Evolutionary conservation across 2,888 invertebrate genomes (phyloP), one percentile per base, ranked within the genome.

Genomic region (Drosophila neoperkinsi): DNA sequence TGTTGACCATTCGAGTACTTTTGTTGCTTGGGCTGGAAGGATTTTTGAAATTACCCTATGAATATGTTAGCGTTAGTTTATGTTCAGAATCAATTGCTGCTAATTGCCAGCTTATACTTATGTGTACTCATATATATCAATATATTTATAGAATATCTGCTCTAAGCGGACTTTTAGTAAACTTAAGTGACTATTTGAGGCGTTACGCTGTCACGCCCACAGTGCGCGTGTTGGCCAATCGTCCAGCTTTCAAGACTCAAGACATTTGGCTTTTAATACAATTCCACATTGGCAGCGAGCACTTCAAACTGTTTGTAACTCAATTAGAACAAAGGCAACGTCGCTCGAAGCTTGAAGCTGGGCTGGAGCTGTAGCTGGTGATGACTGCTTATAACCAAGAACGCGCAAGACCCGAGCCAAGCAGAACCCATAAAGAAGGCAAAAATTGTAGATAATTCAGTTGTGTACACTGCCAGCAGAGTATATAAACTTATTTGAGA

Each of bases 381-480:
- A 50, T 71, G 60, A 41, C n/a, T 63, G 65, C 56, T 73, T 74
- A 60, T 46, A 52, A 31, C 30, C 58, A 49, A 66, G 58, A 46
- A 60, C 34, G 63, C 36, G 53, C 60, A 46, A 38, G 43, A 63
- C 36, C n/a, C 61, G 43, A 63, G 55, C 41, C 55, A 53, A 55
- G 70, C 53, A 74, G 33, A 56, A 51, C 57, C 74, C 61, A 82
- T 70, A 75, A 75, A 74, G 69, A 76, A 75, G 68, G 84, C 74
- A 90, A 88, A 90, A 90, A 90, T 80, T 58, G 77, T 76, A 80
- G 91, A 81, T 88, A 88, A 88, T 90, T 88, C 90, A 88, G 81
- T 90, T 90, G 84, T 62, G 70, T 74, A 71, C 82, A 36, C 78
- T 79, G 31, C 28, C 41, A 41, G 2, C 4, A 1, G 49, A 13